Evolutionary conservation across 2,888 invertebrate genomes (phyloP), one percentile per base, ranked within the genome.

Genomic region (Petrolisthes cinctipes): DNA sequence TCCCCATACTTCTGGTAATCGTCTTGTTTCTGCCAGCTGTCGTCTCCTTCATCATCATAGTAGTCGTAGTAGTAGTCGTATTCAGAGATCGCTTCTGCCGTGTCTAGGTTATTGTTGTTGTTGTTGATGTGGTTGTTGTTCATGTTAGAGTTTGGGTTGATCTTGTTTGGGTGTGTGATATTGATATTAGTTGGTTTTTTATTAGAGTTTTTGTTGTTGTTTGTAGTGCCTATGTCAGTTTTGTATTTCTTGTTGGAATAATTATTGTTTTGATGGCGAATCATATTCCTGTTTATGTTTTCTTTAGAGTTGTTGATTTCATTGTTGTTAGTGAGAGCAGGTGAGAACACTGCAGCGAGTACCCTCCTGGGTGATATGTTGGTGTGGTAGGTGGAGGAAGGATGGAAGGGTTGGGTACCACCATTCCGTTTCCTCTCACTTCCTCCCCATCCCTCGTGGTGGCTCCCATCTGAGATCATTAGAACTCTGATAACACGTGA

Each of bases 1-100:
- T 83, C 57, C 17, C 80, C 71, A 51, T 79, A 83, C 66, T 83
- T 57, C 79, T 86, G 68, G 79, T 83, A 61, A 54, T 83, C 86
- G 66, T 83, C 86, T 51, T 83, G 56, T 53, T 82, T 5, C 68
- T 83, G 56, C 37, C 83, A 66, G 51, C 17, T 81, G 53, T 68
- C 54, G 54, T 82, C 53, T 14, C 20, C 23, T 17, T 5, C 66
- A 66, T n/a, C 23, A 17, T 75, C 82, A 3, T 73, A 11, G 5
- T 66, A 11, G 66, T 75, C 75, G 71, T 51, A 51, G 20, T n/a
- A 71, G 14, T n/a, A 7, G 20, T 14, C 20, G 71, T 71, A 71
- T 7, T 71, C 61, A 37, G 37, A 37, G 37, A 37, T 37, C 37
- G 37, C 37, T 37, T 0, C 37, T 37, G 37, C 0, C 2, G 37